Evolutionary conservation across 1,140 invertebrate species (phyloP), one percentile per base, ranked within the genome.

Genomic region (Agrilus planipennis): DNA sequence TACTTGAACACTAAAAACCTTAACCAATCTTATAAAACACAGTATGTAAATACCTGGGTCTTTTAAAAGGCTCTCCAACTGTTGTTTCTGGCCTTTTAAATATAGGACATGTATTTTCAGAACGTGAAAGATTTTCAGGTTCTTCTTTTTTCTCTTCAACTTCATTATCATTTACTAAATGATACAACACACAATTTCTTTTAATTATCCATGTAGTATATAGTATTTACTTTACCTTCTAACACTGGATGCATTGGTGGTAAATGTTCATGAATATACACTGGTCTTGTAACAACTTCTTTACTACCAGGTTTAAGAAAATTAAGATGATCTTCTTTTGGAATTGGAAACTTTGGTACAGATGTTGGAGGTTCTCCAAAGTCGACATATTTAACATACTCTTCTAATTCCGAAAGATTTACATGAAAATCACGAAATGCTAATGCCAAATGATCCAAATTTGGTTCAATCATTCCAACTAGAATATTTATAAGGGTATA

Each of bases 321-420:
- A 65, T 89, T 89, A 18, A 94, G 68, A 57, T 86, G 79, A 46
- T 77, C 77, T 45, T 80, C 73, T 54, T 79, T 78, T 12, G 71
- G 69, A 41, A 85, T 65, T 1, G 89, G 89, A 64, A 81, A 89
- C 52, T 74, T 72, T 20, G 87, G 80, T 36, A 86, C 66, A 51
- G 75, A 65, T 23, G 78, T 58, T 1, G 74, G 67, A 49, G 73
- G 73, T 20, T 75, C 68, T 52, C 86, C 69, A 53, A 84, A 71
- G 36, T 92, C 88, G 9, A 95, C 85, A 71, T 84, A 81, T 45
- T 75, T 77, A n/a, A 89, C 75, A 66, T 91, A 96, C 55, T 94
- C 89, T 39, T 79, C 72, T 37, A 97, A 60, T 58, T 95, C 90
- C n/a, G 69, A 62, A 34, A 91, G 62, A 48, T 81, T 76, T 27